phyloP scores from a whole-genome alignment of 2,888 invertebrate species.

The Fissipunctia ypsillon region DNA sequence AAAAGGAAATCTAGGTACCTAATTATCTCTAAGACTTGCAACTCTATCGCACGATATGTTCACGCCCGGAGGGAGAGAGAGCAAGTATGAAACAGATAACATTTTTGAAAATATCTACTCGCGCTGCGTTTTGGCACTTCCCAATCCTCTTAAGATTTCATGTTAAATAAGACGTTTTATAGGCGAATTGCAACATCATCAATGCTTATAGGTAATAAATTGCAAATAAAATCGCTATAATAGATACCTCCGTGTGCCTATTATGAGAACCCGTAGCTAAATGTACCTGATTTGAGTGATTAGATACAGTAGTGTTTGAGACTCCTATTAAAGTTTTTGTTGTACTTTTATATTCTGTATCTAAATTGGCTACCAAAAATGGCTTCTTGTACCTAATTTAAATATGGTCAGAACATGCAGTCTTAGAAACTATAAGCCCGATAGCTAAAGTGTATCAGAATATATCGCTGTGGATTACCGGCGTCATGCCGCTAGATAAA shows the following conservation, averaged over 20 bases:
- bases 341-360: constrained; percentile 54
- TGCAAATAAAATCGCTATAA: constrained; percentile 36
- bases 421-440: neutral
- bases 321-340: constrained; percentile 53
- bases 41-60: no score
- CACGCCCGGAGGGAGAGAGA: no score
- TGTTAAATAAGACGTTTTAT: neutral
- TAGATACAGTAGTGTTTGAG: constrained; percentile 52
- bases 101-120: no score
- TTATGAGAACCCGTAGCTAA: constrained; percentile 53
- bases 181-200: constrained; percentile 3
- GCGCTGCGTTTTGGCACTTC: no score
- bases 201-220: constrained; percentile 10
- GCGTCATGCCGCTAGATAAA: constrained; percentile 56
- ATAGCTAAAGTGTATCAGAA: constrained; percentile 20
- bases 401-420: constrained; percentile 23
- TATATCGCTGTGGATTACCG: constrained; percentile 40
- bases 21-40: no score
- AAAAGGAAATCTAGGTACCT: no score
- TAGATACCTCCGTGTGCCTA: constrained; percentile 40
- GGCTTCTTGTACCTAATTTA: constrained; percentile 39
- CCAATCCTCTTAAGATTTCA: neutral
- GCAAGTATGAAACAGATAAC: no score
- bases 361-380: constrained; percentile 45
- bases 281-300: constrained; percentile 54